A percentile compares a stretch with the other conserved stretches of the same genome.
Conservation (phyloP, 2,888 invertebrate species). For the Limnephilus auricula region DNA sequence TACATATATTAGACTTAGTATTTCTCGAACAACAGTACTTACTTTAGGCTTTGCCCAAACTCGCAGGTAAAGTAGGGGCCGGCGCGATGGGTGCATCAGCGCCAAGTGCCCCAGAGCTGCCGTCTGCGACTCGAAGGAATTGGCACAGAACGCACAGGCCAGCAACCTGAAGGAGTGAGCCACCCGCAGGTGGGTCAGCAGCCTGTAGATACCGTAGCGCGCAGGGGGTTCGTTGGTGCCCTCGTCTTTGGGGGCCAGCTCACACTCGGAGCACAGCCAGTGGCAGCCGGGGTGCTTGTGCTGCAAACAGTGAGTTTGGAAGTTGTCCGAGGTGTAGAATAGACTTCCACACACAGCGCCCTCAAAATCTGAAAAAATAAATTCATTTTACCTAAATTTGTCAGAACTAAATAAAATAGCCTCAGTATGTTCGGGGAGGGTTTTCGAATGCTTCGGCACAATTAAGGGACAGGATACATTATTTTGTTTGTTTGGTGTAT, state of each 20-base stretch:
- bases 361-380: background rate
- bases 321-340: conserved; percentile 71
- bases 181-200: conserved; percentile 71
- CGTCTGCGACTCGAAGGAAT: conserved; percentile 72
- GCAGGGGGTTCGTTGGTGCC: background rate
- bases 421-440: background rate
- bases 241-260: conserved; percentile 65
- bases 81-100: conserved; percentile 72
- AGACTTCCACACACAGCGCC: conserved; percentile 68
- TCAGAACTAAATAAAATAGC: background rate
- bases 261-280: conserved; percentile 68
- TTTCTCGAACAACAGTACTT: background rate
- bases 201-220: conserved; percentile 67
- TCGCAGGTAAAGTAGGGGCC: conserved; percentile 73
- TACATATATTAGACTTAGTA: background rate
- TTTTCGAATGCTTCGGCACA: background rate
- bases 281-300: background rate
- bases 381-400: background rate
- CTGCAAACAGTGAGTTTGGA: conserved; percentile 68
- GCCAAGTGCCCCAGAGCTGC: conserved; percentile 73
- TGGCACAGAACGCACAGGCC: conserved; percentile 74
- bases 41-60: background rate
- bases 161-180: conserved; percentile 73
- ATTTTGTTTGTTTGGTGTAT: too few relatives aligned
- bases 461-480: too few relatives aligned